Percentiles rank a stretch among this genome's conserved stretches.
Conservation (phyloP, 2,113 vertebrate genomes). For the Leptobrachium ailaonicum region DNA sequence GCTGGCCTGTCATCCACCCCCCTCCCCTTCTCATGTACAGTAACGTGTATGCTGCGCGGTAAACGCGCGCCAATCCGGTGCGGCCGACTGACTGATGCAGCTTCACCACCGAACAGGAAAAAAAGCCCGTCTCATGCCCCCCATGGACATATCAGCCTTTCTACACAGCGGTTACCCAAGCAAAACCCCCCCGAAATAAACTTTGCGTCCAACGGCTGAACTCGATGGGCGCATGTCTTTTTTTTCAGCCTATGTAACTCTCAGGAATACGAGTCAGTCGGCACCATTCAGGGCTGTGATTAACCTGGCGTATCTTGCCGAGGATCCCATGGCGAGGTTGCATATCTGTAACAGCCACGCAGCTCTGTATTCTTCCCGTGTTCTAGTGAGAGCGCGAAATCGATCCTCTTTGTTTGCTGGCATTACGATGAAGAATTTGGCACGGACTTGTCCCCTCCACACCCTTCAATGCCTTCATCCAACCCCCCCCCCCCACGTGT, state of each 20-base stretch:
- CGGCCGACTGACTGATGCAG: not conserved
- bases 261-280: not conserved
- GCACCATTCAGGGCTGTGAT: not conserved
- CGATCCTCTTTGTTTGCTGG: constrained; percentile 1
- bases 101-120: not conserved
- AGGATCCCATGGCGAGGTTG: not conserved
- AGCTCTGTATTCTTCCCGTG: not conserved
- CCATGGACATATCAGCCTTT: not conserved
- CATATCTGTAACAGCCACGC: not conserved
- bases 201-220: too few species aligned
- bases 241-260: not conserved
- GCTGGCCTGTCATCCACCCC: not conserved
- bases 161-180: too few species aligned
- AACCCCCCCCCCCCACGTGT: too few species aligned
- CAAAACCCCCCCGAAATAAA: too few species aligned
- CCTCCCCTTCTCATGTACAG: not conserved
- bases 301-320: too few species aligned
- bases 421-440: not conserved
- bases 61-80: not conserved
- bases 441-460: not conserved
- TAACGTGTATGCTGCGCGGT: not conserved
- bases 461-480: too few species aligned
- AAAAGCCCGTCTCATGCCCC: not conserved
- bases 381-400: not conserved
- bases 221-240: not conserved